Evolutionary conservation across 2,888 invertebrate genomes (phyloP).

Genomic region (Drosophila antonietae): DNA sequence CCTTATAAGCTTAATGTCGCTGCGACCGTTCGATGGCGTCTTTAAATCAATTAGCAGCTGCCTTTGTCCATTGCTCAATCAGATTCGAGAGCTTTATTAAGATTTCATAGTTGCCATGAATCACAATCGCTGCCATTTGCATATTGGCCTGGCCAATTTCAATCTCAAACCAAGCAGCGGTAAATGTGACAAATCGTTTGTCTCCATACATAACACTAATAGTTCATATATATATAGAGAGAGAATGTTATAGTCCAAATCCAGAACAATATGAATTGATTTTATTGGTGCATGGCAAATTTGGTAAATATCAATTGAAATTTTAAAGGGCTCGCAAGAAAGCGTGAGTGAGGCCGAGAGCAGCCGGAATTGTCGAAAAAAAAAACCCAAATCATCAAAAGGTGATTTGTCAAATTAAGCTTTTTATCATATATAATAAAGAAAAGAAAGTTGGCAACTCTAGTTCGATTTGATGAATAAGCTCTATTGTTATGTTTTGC

Average conservation of each 20-base stretch:
- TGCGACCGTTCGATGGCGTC: slow-evolving; percentile 51
- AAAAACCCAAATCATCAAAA: background rate
- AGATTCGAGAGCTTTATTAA: slow-evolving; percentile 29
- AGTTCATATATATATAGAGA: background rate
- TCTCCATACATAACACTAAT: slow-evolving; percentile 8
- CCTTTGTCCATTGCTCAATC: slow-evolving; percentile 44
- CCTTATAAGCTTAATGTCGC: slow-evolving; percentile 75
- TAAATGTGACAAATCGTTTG: slow-evolving; percentile 41
- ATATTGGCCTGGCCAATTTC: slow-evolving; percentile 16
- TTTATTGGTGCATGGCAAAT: background rate
- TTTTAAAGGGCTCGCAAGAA: background rate
- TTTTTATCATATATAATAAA: background rate
- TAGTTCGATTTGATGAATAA: slow-evolving; percentile 1
- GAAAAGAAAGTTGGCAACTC: background rate
- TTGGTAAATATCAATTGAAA: background rate
- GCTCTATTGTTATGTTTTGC: background rate
- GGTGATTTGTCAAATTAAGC: background rate
- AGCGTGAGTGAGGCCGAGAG: background rate
- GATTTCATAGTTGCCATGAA: slow-evolving; percentile 33
- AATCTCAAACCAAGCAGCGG: background rate
- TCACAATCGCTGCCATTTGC: slow-evolving; percentile 23
- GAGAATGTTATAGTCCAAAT: background rate
- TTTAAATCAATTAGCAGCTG: slow-evolving; percentile 72
- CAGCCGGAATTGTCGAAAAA: slow-evolving; percentile 3
- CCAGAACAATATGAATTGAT: background rate